Base-by-base conservation (phyloP, 2,888 invertebrate species). In the Aphidius colemani region DNA sequence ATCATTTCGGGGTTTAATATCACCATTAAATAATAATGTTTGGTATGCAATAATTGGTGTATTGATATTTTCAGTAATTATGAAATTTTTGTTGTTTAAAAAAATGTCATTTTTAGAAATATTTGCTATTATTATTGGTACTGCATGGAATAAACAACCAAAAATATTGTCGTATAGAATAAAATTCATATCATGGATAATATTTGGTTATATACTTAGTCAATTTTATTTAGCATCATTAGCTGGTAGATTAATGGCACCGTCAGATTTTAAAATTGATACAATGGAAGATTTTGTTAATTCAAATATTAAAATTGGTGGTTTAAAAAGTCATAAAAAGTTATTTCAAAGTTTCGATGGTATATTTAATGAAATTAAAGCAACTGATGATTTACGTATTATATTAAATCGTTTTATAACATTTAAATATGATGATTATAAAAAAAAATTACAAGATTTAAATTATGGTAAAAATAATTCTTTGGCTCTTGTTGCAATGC, bases 171-270 rank as follows among this genome's bases (percentile, higher is more conserved):
- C 79, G 1, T 65, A 70, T 5, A 70, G 76, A 48, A 68, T 80
- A 6, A 69, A 73, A 9, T 80, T 75, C 10, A 66, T 78, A 7
- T 72, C 76, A 6, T 80, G 78, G 77, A 67, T 71, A 1, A 53
- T 80, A 2, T 79, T 75, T 43, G 77, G 79, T 0, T 74, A 75
- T 45, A 69, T 80, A 9, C 59, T 80, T 6, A 69, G 74, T 7
- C 79, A 81, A 50, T 69, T 73, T 11, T 81, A 80, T 66, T 65
- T 80, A n/a, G 79, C 75, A 5, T 74, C 79, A 1, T 58, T 81
- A 49, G 74, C 80, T 0, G 76, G 77, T 5, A 75, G 77, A 55
- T 65, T 81, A 49, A 71, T 78, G 59, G 71, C 73, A 8, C 71
- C 65, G 5, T 30, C 18, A 3, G 30, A 69, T 6, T 4, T 53